A percentile compares a stretch with the other conserved stretches of the same genome.
Evolutionary conservation across 2,113 vertebrate genomes (phyloP).

Genomic region (Pseudorhombus dupliciocellatus): DNA sequence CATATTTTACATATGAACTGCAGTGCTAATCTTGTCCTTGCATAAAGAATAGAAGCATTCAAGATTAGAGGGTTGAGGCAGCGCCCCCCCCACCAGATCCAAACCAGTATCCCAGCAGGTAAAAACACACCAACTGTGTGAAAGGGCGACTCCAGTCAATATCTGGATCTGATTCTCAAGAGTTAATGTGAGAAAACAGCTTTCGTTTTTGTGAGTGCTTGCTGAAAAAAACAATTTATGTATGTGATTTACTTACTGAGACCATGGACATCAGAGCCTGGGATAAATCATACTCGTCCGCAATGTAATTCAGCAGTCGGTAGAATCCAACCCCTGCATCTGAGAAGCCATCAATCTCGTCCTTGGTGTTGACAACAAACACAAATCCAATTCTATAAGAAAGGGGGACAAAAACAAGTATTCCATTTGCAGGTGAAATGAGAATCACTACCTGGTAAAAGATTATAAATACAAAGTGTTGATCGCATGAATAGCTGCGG

Average conservation of each 20-base stretch:
- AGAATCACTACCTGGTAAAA: conserved; percentile 57
- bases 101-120: not conserved
- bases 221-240: conserved; percentile 59
- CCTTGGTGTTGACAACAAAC: conserved; percentile 89
- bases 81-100: not conserved
- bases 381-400: conserved; percentile 92
- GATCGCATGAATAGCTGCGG: conserved; percentile 43
- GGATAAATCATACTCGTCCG: conserved; percentile 85
- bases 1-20: too few species aligned
- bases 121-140: not conserved
- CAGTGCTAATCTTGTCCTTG: too few species aligned
- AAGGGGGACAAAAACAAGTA: conserved; percentile 49
- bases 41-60: too few species aligned
- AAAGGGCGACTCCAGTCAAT: not conserved
- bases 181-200: not conserved
- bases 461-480: conserved; percentile 59
- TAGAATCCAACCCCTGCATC: conserved; percentile 91
- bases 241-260: conserved; percentile 84
- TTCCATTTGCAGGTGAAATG: conserved; percentile 69
- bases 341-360: conserved; percentile 85
- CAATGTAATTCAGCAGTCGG: conserved; percentile 90
- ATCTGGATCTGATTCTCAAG: not conserved
- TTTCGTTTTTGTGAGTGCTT: conserved; percentile 34
- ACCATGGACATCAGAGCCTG: conserved; percentile 87
- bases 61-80: not conserved